Base-by-base conservation (phyloP, 2,113 vertebrate species). In the Mobula birostris region DNA sequence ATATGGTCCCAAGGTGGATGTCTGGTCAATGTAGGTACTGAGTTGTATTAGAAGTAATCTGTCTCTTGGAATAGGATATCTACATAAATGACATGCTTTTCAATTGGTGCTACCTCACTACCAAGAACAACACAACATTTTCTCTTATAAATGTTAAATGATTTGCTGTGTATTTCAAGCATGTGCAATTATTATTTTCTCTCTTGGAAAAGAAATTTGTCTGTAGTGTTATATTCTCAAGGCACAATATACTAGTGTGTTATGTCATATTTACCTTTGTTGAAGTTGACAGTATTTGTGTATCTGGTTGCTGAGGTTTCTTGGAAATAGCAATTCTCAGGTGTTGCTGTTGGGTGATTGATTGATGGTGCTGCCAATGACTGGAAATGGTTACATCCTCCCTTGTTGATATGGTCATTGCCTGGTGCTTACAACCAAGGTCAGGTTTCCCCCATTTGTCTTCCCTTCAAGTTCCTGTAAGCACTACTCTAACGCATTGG, bases 21-120 rank as follows among this genome's bases (percentile, higher is more conserved):
- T 98, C 95, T 98, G 97, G 98, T 98, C 97, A 58, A 96, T 97
- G 97, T 97, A 95, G 97, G 97, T 98, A 96, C 32, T 95, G 92
- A 77, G 48, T 72, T 93, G 92, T 36, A 0, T n/a, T 94, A 95
- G 72, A 48, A 74, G 76, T 95, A 94, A 79, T 68, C 15, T 90
- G 63, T 36, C 77, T 66, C 63, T 90, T 90, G 29, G 29, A 90
- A 17, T n/a, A 32, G 6, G 29, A 88, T 88, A 15, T 15, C 14
- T 19, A 32, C n/a, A 32, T 32, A 68, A 1, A 88, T 90, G 29
- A 15, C 7, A 19, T 14, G 15, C 29, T 36, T 36, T 32, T n/a
- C 12, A 90, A 90, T 36, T 90, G 29, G 21, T 68, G 61, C 15
- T 90, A 66, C 21, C 29, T 88, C 27, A 29, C 15, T 90, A 14